Evolutionary conservation across 2,113 vertebrate genomes (phyloP).

Genomic region (Penelope pileata): DNA sequence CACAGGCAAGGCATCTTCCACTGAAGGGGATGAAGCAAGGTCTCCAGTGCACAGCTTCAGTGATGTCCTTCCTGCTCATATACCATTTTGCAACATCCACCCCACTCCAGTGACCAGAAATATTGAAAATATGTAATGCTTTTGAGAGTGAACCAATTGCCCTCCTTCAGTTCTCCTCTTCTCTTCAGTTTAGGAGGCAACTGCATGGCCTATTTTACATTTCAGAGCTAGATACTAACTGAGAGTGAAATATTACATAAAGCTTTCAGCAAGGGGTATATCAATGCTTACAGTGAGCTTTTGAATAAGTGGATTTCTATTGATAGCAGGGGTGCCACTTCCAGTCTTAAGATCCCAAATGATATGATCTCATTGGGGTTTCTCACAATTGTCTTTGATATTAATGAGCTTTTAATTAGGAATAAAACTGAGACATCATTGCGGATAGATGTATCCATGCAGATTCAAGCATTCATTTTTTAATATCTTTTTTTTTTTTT

Average conservation of each 20-base stretch:
- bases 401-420: slow-evolving; percentile 39
- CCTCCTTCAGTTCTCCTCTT: not conserved
- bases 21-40: not conserved
- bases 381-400: slow-evolving; percentile 12
- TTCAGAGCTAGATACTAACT: not conserved
- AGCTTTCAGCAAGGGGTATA: not conserved
- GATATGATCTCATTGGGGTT: not conserved
- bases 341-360: not conserved
- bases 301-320: not conserved
- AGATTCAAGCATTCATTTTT: not conserved
- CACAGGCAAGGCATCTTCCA: not conserved
- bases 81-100: not conserved
- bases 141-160: not conserved
- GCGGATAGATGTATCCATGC: not conserved
- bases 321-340: not conserved
- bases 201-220: not conserved
- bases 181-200: not conserved
- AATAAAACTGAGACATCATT: slow-evolving; percentile 5
- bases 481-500: not conserved
- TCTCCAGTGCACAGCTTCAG: not conserved
- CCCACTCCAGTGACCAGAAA: accelerated
- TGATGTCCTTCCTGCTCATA: not conserved
- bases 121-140: not conserved
- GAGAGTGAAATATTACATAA: not conserved
- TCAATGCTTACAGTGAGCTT: not conserved